These are phyloP conservation scores for Atta cephalotes DNA, from an alignment of 1,140 invertebrate genomes.

Conservation along the genomic window DNA sequence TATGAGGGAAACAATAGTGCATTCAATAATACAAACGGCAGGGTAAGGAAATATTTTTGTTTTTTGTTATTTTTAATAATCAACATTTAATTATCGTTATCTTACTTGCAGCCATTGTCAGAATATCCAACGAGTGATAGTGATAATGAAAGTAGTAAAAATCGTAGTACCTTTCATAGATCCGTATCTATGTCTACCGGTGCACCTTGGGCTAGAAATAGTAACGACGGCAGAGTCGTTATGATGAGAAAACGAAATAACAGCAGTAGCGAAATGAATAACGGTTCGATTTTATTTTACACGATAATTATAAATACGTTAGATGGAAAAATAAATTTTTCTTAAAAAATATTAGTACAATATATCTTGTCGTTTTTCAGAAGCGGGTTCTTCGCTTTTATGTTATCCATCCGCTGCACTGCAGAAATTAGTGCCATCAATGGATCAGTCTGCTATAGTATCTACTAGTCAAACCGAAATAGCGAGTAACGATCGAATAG, in stretches of 20 bases:
- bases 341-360: neutral
- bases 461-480: slow-evolving; percentile 82
- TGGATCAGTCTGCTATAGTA: slow-evolving; percentile 87
- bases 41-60: slow-evolving; percentile 78
- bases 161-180: slow-evolving; percentile 88
- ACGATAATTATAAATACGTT: neutral
- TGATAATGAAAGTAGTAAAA: slow-evolving; percentile 87
- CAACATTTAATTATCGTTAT: slow-evolving; percentile 16
- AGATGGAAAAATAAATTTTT: neutral
- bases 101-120: slow-evolving; percentile 86
- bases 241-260: slow-evolving; percentile 91
- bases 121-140: slow-evolving; percentile 87
- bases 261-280: slow-evolving; percentile 89
- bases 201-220: slow-evolving; percentile 88
- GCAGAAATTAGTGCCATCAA: slow-evolving; percentile 89
- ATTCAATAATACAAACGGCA: slow-evolving; percentile 78
- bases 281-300: slow-evolving; percentile 56
- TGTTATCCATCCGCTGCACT: slow-evolving; percentile 94
- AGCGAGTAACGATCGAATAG: slow-evolving; percentile 82
- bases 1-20: slow-evolving; percentile 76
- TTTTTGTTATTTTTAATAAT: neutral
- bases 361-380: slow-evolving; percentile 69
- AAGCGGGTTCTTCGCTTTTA: slow-evolving; percentile 91
- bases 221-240: slow-evolving; percentile 88
- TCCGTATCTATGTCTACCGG: slow-evolving; percentile 90